A percentile compares a stretch with the other conserved stretches of the same genome.
These are phyloP conservation scores for Metacarcinus magister DNA, from an alignment of 2,888 invertebrate genomes.

Conservation along the genomic window DNA sequence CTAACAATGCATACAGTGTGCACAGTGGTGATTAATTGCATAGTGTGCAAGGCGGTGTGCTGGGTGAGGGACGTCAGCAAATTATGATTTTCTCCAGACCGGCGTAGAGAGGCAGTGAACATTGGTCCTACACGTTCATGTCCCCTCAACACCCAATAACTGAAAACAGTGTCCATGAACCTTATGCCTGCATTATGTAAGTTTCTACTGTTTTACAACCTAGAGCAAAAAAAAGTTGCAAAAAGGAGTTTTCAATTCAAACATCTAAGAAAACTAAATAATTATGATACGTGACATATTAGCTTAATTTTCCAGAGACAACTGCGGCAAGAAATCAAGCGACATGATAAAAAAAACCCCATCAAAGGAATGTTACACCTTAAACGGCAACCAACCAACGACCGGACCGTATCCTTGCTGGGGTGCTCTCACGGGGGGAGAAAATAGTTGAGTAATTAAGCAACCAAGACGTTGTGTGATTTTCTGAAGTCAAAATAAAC, in stretches of 20 bases:
- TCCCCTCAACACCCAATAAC: not conserved
- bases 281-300: not conserved
- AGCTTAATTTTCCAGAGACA: not conserved
- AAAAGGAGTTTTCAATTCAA: not conserved
- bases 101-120: not conserved
- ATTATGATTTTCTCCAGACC: not conserved
- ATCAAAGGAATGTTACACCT: not conserved
- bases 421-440: not conserved
- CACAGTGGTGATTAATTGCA: slow-evolving; percentile 50
- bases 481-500: too few species aligned
- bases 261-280: not conserved
- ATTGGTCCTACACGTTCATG: not conserved
- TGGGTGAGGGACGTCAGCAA: not conserved
- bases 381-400: not conserved
- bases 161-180: not conserved
- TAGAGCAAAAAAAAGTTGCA: not conserved
- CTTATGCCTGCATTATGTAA: not conserved
- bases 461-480: not conserved
- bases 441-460: not conserved
- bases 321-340: not conserved
- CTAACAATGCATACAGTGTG: slow-evolving; percentile 37
- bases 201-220: not conserved
- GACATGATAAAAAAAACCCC: not conserved
- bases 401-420: not conserved
- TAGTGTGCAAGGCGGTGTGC: not conserved